Conservation (phyloP, 2,113 vertebrate genomes). For the Pimephales promelas region DNA sequence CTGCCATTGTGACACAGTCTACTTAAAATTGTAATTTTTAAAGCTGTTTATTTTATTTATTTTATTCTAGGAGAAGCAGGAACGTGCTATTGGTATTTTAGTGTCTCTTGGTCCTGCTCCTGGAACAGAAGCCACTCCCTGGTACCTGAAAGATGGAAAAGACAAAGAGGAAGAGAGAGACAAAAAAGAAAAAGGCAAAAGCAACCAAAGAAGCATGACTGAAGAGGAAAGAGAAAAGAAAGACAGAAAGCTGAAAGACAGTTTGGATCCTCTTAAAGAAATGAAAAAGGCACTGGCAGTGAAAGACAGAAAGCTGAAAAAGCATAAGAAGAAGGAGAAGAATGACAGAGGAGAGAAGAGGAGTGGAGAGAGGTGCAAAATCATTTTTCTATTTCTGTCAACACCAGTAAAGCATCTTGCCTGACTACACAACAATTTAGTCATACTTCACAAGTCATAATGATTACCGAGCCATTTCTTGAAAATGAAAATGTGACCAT, state of each 20-base stretch:
- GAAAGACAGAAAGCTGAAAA: constrained; percentile 64
- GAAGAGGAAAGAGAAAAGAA: constrained; percentile 78
- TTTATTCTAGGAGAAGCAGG: constrained; percentile 81
- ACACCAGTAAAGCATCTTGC: not conserved
- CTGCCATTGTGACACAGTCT: not conserved
- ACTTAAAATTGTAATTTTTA: not conserved
- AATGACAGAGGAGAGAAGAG: constrained; percentile 54
- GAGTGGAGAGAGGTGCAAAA: constrained; percentile 66
- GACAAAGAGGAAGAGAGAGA: constrained; percentile 54
- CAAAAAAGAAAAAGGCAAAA: constrained; percentile 48
- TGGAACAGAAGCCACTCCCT: constrained; percentile 82
- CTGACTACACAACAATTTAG: not conserved
- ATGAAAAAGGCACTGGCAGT: constrained; percentile 73
- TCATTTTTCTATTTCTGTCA: not conserved
- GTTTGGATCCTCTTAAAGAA: constrained; percentile 73
- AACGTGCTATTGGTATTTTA: constrained; percentile 86
- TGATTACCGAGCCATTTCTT: not conserved
- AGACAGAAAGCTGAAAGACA: constrained; percentile 67
- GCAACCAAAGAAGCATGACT: constrained; percentile 68
- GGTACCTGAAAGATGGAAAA: constrained; percentile 80
- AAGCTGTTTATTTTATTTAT: not conserved
- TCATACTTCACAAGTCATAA: not conserved
- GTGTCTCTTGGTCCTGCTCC: constrained; percentile 87
- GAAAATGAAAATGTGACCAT: not conserved
- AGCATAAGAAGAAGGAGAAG: constrained; percentile 65